phyloP scores from a whole-genome alignment of 1,140 invertebrate genomes.

The Schlechtendalia chinensis region DNA sequence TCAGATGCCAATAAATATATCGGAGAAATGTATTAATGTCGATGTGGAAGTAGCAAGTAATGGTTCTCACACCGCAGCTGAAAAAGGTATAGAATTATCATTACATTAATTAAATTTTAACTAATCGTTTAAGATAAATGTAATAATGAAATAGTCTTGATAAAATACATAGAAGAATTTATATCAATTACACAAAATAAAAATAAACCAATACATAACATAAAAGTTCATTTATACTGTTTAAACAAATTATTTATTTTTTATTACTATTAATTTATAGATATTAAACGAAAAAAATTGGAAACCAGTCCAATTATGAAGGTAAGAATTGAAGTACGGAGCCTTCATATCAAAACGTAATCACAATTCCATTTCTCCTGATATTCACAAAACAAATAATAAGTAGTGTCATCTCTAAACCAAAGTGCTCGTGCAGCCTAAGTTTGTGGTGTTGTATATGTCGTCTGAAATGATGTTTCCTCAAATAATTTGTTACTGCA shows the following conservation, averaged over 20 bases:
- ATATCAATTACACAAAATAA: no score
- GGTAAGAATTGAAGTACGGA: constrained; percentile 45
- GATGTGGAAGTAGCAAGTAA: constrained; percentile 29
- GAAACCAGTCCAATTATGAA: constrained; percentile 47
- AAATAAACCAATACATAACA: no score
- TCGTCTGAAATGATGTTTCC: constrained; percentile 44
- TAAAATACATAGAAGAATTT: no score
- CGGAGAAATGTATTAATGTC: not conserved
- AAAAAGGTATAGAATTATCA: constrained; percentile 28
- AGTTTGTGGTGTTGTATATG: constrained; percentile 17
- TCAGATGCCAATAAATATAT: not conserved
- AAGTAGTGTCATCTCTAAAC: constrained; percentile 45
- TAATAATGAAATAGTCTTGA: no score
- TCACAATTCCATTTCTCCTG: constrained; percentile 46
- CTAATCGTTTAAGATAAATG: no score
- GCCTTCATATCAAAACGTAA: constrained; percentile 33
- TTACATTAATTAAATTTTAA: not conserved
- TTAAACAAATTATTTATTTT: no score
- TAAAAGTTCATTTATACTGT: no score
- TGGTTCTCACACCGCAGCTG: constrained; percentile 11
- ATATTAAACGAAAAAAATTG: constrained; percentile 45
- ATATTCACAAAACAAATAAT: constrained; percentile 44
- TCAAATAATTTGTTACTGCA: constrained; percentile 48
- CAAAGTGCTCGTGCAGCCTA: constrained; percentile 25
- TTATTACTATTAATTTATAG: constrained; percentile 5